Percentiles rank a stretch among this genome's conserved stretches.
Conservation (phyloP, 2,888 invertebrate species). For the Pseudococcus longispinus region DNA sequence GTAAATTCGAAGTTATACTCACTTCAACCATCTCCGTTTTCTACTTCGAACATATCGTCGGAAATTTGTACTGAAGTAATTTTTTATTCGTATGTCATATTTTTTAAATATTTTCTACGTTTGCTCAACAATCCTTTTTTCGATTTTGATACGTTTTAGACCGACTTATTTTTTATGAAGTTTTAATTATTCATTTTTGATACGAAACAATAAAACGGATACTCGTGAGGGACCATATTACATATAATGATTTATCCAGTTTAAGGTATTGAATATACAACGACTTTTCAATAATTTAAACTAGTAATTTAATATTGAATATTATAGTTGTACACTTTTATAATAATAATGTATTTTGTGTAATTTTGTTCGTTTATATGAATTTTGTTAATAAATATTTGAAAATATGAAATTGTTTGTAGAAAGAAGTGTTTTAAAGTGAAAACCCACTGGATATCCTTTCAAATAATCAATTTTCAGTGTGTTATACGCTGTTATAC, state of each 20-base stretch:
- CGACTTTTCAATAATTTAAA: not conserved
- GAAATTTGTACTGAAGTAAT: not conserved
- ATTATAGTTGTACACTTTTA: not conserved
- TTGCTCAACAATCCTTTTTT: not conserved
- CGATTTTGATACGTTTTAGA: not conserved
- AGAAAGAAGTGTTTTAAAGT: not conserved
- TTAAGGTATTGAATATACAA: not conserved
- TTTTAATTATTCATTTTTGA: not conserved
- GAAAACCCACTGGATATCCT: not conserved
- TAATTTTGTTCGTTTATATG: slow-evolving; percentile 23
- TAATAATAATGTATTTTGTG: not conserved
- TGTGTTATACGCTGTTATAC: too few relatives aligned
- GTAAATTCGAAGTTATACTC: not conserved
- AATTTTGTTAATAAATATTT: slow-evolving; percentile 30
- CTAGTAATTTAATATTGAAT: not conserved
- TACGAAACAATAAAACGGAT: not conserved
- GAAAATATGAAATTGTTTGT: not conserved
- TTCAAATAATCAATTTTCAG: not conserved
- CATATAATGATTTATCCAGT: not conserved
- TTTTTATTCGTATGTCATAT: not conserved
- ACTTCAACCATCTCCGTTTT: not conserved
- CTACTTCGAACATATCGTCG: not conserved
- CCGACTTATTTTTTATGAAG: not conserved
- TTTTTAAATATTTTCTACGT: not conserved
- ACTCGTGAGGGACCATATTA: not conserved